phyloP scores from a whole-genome alignment of 1,140 invertebrate species.

The Drosophila ficusphila region DNA sequence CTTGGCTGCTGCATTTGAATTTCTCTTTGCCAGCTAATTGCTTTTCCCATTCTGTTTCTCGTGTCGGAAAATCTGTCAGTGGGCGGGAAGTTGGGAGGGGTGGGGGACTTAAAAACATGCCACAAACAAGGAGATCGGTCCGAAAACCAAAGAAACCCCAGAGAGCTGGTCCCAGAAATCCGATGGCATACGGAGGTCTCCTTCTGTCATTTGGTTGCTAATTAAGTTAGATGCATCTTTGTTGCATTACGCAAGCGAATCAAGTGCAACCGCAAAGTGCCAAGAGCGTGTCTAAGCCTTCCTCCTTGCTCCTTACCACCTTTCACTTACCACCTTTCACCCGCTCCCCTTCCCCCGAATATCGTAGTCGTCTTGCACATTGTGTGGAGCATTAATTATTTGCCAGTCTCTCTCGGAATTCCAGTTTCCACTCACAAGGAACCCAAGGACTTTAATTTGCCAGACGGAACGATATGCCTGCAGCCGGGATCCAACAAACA shows the following conservation, averaged over 20 bases:
- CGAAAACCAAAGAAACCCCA: constrained; percentile 48
- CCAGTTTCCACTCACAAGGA: constrained; percentile 23
- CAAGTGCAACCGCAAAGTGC: constrained; percentile 54
- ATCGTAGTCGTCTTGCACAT: constrained; percentile 5
- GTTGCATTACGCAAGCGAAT: constrained; percentile 50
- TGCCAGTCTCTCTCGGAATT: constrained; percentile 36
- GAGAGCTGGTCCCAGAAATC: constrained; percentile 41
- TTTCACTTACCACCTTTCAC: background rate
- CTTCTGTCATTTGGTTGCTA: constrained; percentile 39
- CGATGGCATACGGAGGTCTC: constrained; percentile 7
- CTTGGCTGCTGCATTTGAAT: constrained; percentile 15
- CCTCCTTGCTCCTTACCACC: background rate
- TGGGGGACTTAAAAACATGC: constrained; percentile 23
- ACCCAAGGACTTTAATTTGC: constrained; percentile 45
- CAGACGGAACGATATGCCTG: constrained; percentile 19
- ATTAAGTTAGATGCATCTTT: constrained; percentile 60
- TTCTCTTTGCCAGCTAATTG: constrained; percentile 39
- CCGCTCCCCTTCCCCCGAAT: too few species aligned
- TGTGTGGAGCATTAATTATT: constrained; percentile 44
- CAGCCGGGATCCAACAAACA: constrained; percentile 36
- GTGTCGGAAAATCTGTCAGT: constrained; percentile 19
- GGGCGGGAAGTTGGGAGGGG: too few species aligned
- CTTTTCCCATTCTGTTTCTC: constrained; percentile 29
- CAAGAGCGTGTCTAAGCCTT: constrained; percentile 26
- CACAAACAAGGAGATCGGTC: background rate